Evolutionary conservation across 2,888 invertebrate genomes (phyloP), one percentile per base, ranked within the genome.

Genomic region (Hipparchia semele): DNA sequence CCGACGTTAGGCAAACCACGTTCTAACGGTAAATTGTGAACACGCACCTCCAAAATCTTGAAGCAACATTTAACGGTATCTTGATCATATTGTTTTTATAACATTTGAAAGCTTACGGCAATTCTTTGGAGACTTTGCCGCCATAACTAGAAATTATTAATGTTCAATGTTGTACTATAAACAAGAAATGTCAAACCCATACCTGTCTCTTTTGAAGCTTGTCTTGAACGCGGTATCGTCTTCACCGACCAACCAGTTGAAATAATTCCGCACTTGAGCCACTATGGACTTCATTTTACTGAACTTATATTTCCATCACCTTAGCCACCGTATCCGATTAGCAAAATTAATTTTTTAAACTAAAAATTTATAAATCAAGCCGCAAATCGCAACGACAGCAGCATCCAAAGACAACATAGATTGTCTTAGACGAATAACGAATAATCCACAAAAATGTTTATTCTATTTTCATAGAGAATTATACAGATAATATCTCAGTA

Each of bases 141-240:
- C 94, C 94, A 93, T 93, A 93, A 88, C 88, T 82, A 85, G 10
- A 81, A 70, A 64, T 6, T 54, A 64, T 6, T 54, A 46, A 79
- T 77, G 53, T 78, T 77, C 78, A 82, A 76, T 85, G 85, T 90
- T 90, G 91, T 92, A 23, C 23, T 23, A 23, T 23, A 92, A 91
- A 93, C 92, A 92, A 86, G 88, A 85, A 87, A 86, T 88, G 88
- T 87, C 90, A 89, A 78, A 79, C 62, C 75, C 78, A 74, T 87
- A 94, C 94, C 94, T 94, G 90, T 92, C 89, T 86, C 94, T 88
- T 87, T 94, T 94, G 86, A 87, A 86, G 87, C 86, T 88, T 80
- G 86, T 82, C 80, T 84, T 85, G 74, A 79, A 79, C 75, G 82
- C 75, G 71, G 84, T 82, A 82, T 85, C 85, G 79, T 90, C 89